These are phyloP conservation scores for Promerops cafer DNA, from an alignment of 2,113 vertebrate species.

Conservation along the genomic window DNA sequence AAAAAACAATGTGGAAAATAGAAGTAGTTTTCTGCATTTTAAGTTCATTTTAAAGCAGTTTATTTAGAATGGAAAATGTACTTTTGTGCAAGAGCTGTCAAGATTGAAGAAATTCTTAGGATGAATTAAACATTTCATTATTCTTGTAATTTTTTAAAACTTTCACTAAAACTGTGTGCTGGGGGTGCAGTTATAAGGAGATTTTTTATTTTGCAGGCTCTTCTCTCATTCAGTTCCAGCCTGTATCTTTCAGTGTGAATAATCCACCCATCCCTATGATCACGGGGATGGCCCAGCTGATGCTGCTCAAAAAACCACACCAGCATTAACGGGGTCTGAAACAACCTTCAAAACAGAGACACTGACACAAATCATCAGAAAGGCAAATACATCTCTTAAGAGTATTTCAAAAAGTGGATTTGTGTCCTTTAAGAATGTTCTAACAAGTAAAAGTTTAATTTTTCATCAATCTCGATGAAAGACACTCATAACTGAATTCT, in stretches of 20 bases:
- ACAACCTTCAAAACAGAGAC: neutral
- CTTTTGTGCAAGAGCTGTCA: neutral
- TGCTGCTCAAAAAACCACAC: neutral
- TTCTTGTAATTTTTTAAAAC: neutral
- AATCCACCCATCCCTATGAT: fast-evolving
- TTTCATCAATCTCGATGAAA: neutral
- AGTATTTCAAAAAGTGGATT: neutral
- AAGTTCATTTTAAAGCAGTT: neutral
- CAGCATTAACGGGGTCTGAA: neutral
- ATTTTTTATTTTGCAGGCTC: neutral
- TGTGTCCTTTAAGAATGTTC: neutral
- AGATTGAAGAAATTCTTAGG: neutral
- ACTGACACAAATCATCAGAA: neutral
- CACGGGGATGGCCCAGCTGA: neutral
- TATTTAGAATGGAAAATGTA: neutral
- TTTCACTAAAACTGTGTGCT: neutral
- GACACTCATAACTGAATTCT: neutral
- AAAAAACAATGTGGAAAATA: neutral
- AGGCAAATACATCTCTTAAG: neutral
- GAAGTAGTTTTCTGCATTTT: neutral
- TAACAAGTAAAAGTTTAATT: neutral
- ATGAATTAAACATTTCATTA: neutral
- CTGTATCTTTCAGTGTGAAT: neutral
- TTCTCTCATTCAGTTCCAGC: neutral
- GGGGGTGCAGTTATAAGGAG: neutral